Base-by-base conservation (phyloP, 1,140 invertebrate species). In the Drosophila seguyi region DNA sequence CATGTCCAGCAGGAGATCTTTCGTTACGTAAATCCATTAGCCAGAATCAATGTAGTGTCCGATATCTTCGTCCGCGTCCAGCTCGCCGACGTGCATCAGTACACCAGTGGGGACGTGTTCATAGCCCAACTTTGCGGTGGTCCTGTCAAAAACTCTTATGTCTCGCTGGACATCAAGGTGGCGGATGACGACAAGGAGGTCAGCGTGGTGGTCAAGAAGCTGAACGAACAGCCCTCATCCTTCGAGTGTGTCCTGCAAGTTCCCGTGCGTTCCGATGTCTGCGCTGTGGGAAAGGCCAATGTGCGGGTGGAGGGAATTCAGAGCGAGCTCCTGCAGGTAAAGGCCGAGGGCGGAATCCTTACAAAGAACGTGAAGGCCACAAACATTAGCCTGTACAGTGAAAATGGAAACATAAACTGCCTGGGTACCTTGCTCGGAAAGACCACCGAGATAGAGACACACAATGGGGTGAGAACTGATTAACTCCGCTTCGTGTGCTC, bases 1-100 rank as follows among this genome's bases (percentile, higher is more conserved):
- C 27, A 62, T 60, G 91, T 92, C 6, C 91, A 92, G 36, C 63
- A 92, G 38, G 91, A 92, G 38, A 52, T 77, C 20, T 39, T 90
- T 29, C 87, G 67, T 71, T 92, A 92, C 65, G 74, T 92, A 78
- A 88, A 91, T 58, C 90, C 90, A 0, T 73, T 62, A 42, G 75
- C 91, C 25, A 73, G 78, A 25, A 92, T 92, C 20, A 92, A 90
- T 52, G 63, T 92, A 0, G 58, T 57, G 14, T 81, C 86, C 0
- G 88, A 92, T 39, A 74, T 92, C 7, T 72, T 60, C 13, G 20
- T 92, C 3, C 73, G 67, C 36, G 47, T 92, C 5, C 69, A 81
- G 27, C 76, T 82, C 0, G 82, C 75, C 0, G 88, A 92, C 62
- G 78, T 92, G 1, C 76, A 88, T 60, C 69, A 79, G 31, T 81